These are phyloP conservation scores for Drosophila equinoxialis DNA, from an alignment of 1,140 invertebrate genomes.

Conservation along the genomic window DNA sequence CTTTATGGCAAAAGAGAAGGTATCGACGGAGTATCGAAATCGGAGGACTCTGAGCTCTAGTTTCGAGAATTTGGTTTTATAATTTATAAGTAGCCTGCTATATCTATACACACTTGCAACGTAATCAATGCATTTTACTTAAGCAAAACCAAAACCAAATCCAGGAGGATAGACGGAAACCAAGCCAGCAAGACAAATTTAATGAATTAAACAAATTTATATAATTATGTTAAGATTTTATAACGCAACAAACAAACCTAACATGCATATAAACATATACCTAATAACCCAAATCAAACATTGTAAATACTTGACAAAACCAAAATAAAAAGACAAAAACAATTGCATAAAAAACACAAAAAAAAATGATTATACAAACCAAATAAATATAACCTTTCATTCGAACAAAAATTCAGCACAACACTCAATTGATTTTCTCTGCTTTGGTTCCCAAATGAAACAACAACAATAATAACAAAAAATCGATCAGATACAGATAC, in stretches of 20 bases:
- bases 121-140: conserved; percentile 78
- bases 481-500: conserved; percentile 46
- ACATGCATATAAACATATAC: conserved; percentile 33
- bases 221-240: conserved; percentile 82
- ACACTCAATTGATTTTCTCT: conserved; percentile 13
- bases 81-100: conserved; percentile 74
- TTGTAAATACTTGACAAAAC: conserved; percentile 69
- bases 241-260: conserved; percentile 68
- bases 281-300: conserved; percentile 55
- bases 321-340: conserved; percentile 50
- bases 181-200: conserved; percentile 39
- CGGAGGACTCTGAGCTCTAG: not conserved
- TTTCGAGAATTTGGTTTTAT: conserved; percentile 59
- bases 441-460: conserved; percentile 3
- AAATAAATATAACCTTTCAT: conserved; percentile 65
- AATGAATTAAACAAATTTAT: conserved; percentile 67
- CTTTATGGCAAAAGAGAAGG: not conserved
- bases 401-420: conserved; percentile 46
- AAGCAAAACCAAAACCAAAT: conserved; percentile 20
- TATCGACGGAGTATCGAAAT: not conserved
- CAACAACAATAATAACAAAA: conserved; percentile 25
- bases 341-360: not conserved
- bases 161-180: not conserved
- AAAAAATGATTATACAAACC: not conserved
- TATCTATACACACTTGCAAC: conserved; percentile 58